Evolutionary conservation across 2,888 invertebrate genomes (phyloP), one percentile per base, ranked within the genome.

Genomic region (Caenorhabditis sp.): DNA sequence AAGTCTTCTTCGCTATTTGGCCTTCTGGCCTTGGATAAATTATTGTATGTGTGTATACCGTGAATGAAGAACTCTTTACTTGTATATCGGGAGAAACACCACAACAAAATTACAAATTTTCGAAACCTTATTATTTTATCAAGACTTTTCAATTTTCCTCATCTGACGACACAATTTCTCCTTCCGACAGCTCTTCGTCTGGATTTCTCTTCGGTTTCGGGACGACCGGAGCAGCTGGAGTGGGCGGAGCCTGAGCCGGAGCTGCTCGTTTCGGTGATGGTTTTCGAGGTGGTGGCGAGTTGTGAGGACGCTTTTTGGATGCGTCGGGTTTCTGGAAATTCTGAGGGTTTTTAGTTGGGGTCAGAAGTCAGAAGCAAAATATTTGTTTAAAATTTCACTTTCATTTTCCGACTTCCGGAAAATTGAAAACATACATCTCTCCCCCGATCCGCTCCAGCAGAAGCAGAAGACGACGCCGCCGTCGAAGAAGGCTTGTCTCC

Each of bases 101-200:
- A 49, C 7, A 49, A 49, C 49, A 66, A 51, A 31, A 59, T 59
- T 31, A 59, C 59, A 59, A 59, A 38, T 59, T 59, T 24, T 10
- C 24, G 3, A 35, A 41, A 38, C 2, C 8, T 61, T 69, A 54
- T 56, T 24, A 56, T 22, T 69, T 24, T n/a, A 28, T 44, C n/a
- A n/a, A n/a, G 2, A 26, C 6, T 58, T 2, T 58, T 31, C 16
- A 4, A 6, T n/a, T 47, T 47, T 86, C 86, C 38, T 91, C 91
- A 44, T 91, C 91, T 8, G 89, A 87, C 26, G 88, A 89, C 44
- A 91, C 68, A 64, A 91, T 92, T 69, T 91, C 91, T 74, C 91
- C 91, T 12, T 91, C 91, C 3, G 90, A 90, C 6, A 91, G 69
- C 47, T 91, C 91, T 58, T 89, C 90, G 47, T 90, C 90, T 59